Evolutionary conservation across 2,113 vertebrate species (phyloP).

Genomic region (Datnioides undecimradiatus): DNA sequence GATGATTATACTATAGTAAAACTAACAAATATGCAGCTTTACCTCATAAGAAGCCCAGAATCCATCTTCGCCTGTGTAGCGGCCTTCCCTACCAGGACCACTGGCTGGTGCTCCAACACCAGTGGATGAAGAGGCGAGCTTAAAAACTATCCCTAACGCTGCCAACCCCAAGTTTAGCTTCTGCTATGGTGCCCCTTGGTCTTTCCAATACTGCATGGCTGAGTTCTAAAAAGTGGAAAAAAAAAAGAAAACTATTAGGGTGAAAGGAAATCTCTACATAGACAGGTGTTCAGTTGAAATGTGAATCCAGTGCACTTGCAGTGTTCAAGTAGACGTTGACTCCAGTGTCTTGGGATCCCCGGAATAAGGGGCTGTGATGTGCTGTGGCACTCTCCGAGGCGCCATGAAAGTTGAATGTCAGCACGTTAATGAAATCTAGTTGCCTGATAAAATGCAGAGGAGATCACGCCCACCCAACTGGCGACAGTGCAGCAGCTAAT

Average conservation of each 20-base stretch:
- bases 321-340: conserved; percentile 59
- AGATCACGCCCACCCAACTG: not conserved
- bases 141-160: conserved; percentile 82
- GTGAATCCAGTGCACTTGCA: conserved; percentile 62
- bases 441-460: conserved; percentile 54
- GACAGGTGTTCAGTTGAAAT: not conserved
- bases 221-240: conserved; percentile 70
- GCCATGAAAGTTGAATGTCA: conserved; percentile 85
- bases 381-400: conserved; percentile 79
- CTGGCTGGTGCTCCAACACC: conserved; percentile 66
- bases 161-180: conserved; percentile 85
- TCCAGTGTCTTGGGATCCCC: conserved; percentile 62
- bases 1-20: not conserved
- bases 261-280: not conserved
- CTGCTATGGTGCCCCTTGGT: conserved; percentile 74
- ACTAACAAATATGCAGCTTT: not conserved
- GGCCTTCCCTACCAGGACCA: conserved; percentile 69
- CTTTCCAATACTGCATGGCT: conserved; percentile 81
- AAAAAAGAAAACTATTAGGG: not conserved
- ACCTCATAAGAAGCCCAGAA: conserved; percentile 87
- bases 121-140: conserved; percentile 50
- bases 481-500: not conserved
- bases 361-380: conserved; percentile 83
- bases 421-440: conserved; percentile 83
- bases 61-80: conserved; percentile 81